Conservation (phyloP, 2,113 vertebrate genomes). For the Laterallus jamaicensis region DNA sequence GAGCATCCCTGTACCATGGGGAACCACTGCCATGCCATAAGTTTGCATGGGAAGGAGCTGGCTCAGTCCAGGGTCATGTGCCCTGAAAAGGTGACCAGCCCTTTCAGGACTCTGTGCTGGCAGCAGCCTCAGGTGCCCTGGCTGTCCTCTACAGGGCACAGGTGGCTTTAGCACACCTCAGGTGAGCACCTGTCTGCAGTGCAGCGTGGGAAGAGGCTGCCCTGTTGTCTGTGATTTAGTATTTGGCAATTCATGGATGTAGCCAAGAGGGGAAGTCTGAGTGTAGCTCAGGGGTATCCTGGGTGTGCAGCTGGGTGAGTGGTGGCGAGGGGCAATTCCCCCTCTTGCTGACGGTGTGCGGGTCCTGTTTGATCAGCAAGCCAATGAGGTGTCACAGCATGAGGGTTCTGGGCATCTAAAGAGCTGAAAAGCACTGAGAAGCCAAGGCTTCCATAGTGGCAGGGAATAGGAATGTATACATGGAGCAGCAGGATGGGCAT, state of each 20-base stretch:
- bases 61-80: not conserved
- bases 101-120: not conserved
- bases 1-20: fast-evolving
- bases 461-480: not conserved
- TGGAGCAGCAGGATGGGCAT: not conserved
- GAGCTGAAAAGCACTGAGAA: not conserved
- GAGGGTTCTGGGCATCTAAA: not conserved
- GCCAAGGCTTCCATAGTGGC: not conserved
- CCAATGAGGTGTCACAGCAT: not conserved
- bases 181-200: not conserved
- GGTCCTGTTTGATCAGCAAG: not conserved
- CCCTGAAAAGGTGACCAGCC: fast-evolving
- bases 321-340: not conserved
- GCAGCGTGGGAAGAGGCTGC: not conserved
- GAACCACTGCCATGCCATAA: not conserved
- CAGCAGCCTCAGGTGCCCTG: not conserved
- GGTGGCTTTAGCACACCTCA: not conserved
- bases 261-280: not conserved
- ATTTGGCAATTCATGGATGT: not conserved
- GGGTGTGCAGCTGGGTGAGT: not conserved
- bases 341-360: not conserved
- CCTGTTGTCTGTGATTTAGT: not conserved
- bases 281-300: not conserved
- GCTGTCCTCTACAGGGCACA: not conserved
- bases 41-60: not conserved